These are phyloP conservation scores for Apodemus speciosus DNA, from an alignment of 2,113 vertebrate species.

Conservation along the genomic window DNA sequence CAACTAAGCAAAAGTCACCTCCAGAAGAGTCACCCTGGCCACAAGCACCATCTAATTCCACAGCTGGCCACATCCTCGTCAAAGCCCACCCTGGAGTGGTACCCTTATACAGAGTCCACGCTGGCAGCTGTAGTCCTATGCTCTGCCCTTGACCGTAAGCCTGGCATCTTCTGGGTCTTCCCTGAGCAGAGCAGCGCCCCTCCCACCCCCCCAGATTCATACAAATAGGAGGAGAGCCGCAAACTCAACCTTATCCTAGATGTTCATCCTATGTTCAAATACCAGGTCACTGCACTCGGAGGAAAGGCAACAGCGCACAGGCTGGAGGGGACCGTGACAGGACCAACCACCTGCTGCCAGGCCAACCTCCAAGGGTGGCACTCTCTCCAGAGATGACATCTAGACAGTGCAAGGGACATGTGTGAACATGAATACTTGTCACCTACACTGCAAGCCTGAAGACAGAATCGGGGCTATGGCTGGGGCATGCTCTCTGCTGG, in stretches of 20 bases:
- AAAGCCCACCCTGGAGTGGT: background rate
- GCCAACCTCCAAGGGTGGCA: accelerated
- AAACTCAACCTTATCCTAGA: accelerated
- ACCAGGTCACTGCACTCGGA: accelerated
- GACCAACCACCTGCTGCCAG: background rate
- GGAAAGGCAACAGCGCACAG: background rate
- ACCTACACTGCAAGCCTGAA: accelerated
- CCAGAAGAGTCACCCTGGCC: too few species aligned
- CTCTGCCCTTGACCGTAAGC: background rate
- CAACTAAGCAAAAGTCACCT: background rate
- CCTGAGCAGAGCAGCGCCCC: too few species aligned
- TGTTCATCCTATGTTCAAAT: too few species aligned
- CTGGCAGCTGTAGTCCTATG: background rate
- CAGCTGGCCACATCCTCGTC: background rate
- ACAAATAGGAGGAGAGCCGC: background rate
- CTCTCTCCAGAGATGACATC: background rate
- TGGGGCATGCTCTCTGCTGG: background rate
- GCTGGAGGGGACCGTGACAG: background rate
- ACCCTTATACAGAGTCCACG: background rate
- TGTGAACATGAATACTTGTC: accelerated
- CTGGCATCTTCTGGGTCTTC: background rate
- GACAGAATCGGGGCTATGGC: accelerated
- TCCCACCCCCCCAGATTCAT: background rate
- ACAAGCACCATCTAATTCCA: background rate
- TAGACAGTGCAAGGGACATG: accelerated